phyloP scores from a whole-genome alignment of 1,140 invertebrate species.

The Sitodiplosis mosellana region DNA sequence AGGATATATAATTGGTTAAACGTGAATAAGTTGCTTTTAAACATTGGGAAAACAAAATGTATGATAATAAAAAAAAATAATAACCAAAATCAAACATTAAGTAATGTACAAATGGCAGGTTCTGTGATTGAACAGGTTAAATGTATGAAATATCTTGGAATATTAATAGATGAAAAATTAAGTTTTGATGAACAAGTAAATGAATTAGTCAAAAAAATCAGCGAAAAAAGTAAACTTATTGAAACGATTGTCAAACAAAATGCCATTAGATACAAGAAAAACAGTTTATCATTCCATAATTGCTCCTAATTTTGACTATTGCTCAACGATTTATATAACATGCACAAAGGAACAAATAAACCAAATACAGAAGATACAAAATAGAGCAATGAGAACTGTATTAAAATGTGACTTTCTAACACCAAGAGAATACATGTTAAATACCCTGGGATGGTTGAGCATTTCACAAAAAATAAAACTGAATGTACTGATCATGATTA shows the following conservation, averaged over 20 bases:
- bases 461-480: slow-evolving; percentile 1
- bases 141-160: slow-evolving; percentile 6
- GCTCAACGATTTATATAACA: slow-evolving; percentile 3
- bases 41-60: slow-evolving; percentile 6
- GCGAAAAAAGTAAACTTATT: slow-evolving; percentile 1
- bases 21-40: neutral
- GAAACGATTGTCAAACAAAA: slow-evolving; percentile 4
- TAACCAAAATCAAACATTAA: neutral
- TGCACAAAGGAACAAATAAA: slow-evolving; percentile 4
- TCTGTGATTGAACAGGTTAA: slow-evolving; percentile 2
- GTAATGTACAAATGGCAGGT: neutral
- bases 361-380: slow-evolving; percentile 4
- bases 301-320: slow-evolving; percentile 7
- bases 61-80: slow-evolving; percentile 6
- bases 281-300: slow-evolving; percentile 7
- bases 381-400: slow-evolving; percentile 4
- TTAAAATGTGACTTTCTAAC: slow-evolving; percentile 4
- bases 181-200: slow-evolving; percentile 5
- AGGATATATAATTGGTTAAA: neutral
- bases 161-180: slow-evolving; percentile 5
- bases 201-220: slow-evolving; percentile 1
- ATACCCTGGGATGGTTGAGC: slow-evolving; percentile 3
- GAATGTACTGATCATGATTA: no score
- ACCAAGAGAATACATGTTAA: slow-evolving; percentile 5
- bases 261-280: slow-evolving; percentile 1